Percentiles rank a stretch among this genome's conserved stretches.
Evolutionary conservation across 2,113 vertebrate genomes (phyloP).

Genomic region (Hypanus sabinus): DNA sequence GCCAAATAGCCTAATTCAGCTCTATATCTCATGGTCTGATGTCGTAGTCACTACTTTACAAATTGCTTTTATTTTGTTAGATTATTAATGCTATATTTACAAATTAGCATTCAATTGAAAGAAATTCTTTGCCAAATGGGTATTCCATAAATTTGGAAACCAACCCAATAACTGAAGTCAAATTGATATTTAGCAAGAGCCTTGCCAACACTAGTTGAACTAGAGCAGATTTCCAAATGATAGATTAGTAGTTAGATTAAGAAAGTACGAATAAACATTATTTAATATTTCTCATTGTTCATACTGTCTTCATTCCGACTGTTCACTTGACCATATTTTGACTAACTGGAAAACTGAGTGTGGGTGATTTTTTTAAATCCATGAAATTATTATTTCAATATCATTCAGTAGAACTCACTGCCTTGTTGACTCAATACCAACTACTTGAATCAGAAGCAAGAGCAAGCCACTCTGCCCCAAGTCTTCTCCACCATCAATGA

Average conservation of each 20-base stretch:
- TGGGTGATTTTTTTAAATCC: neutral
- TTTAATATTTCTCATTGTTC: neutral
- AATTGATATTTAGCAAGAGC: neutral
- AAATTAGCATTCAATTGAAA: neutral
- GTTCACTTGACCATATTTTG: neutral
- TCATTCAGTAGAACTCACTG: neutral
- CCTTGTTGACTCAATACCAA: neutral
- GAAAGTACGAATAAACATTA: neutral
- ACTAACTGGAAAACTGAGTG: neutral
- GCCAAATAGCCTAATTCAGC: too few relatives aligned
- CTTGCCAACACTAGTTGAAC: neutral
- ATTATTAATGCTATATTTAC: neutral
- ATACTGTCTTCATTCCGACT: neutral
- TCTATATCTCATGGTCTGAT: too few relatives aligned
- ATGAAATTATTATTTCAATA: neutral
- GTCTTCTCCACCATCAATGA: too few relatives aligned
- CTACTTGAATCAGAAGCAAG: too few relatives aligned
- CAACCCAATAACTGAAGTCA: neutral
- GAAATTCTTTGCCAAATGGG: neutral
- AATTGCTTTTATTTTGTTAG: neutral
- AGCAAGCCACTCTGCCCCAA: too few relatives aligned
- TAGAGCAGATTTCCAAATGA: neutral
- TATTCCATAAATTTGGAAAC: neutral
- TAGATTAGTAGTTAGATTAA: neutral
- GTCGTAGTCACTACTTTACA: neutral